A percentile compares a stretch with the other conserved stretches of the same genome.
Conservation (phyloP, 2,797 vertebrate species). For the Periophthalmus magnuspinnatus region DNA sequence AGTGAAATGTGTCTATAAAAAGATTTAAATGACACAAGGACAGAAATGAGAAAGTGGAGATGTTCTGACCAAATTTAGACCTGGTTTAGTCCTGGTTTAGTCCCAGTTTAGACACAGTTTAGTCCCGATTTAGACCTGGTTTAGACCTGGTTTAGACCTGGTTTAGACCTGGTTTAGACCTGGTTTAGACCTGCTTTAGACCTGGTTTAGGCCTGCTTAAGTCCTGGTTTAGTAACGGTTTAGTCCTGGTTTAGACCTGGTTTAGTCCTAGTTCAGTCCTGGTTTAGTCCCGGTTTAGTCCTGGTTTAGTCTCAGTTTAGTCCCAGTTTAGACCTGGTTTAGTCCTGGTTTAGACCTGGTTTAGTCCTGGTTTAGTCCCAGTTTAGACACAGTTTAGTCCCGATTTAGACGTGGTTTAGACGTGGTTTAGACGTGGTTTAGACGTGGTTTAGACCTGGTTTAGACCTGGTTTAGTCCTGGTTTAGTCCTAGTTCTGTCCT, state of each 20-base stretch:
- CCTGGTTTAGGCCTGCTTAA: not conserved
- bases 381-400: too few species aligned
- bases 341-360: too few species aligned
- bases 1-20: too few species aligned
- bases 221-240: not conserved
- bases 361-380: too few species aligned
- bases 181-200: not conserved
- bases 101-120: not conserved
- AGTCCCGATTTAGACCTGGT: not conserved
- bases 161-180: not conserved
- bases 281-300: not conserved
- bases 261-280: not conserved
- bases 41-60: not conserved
- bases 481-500: not conserved
- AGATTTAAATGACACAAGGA: not conserved
- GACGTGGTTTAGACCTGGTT: too few species aligned
- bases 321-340: not conserved
- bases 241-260: not conserved
- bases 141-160: not conserved
- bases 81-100: not conserved
- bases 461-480: too few species aligned
- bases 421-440: too few species aligned
- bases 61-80: not conserved
- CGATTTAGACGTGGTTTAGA: too few species aligned
- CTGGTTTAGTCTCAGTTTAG: not conserved